Evolutionary conservation across 2,113 vertebrate genomes (phyloP), one percentile per base, ranked within the genome.

Genomic region (Scatophagus argus): DNA sequence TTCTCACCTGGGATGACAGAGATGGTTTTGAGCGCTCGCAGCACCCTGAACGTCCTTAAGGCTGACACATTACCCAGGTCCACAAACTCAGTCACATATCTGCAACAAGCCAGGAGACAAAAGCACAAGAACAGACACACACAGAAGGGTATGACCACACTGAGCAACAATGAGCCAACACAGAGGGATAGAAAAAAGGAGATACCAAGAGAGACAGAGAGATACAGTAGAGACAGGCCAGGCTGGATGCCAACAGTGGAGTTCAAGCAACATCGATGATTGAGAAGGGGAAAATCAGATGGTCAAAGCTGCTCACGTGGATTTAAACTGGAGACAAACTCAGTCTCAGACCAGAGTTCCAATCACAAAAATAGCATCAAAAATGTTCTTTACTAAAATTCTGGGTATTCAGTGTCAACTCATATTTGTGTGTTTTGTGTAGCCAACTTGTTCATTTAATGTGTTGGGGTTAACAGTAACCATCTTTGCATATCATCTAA

Each of bases 61-160:
- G 97, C 98, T 93, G 98, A 99, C 93, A 99, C 98, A 96, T 99
- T 99, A 95, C 98, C 98, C 96, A 98, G 96, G 96, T 99, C 97
- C 96, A 99, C 97, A 97, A 99, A 98, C 95, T 99, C 97, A 94
- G 97, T 99, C 90, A 98, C 97, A 95, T 98, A 98, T 96, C 98
- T 99, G 97, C 94, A 97, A 96, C 94, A 94, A 93, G 90, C 73
- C 77, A 74, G 79, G 82, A 89, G 73, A 90, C 84, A 88, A 39
- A 79, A 78, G 79, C 87, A 96, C 94, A 96, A 77, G 47, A 85
- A 96, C 95, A 96, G 80, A 92, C 95, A 97, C 93, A 93, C 74
- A 96, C 93, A 95, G 60, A 84, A 77, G 79, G 86, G 74, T 44
- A 86, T 95, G 95, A 96, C 94, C 93, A 94, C 93, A 93, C 90